These are phyloP conservation scores for Isichthys henryi DNA, from an alignment of 2,113 vertebrate species.

Conservation along the genomic window DNA sequence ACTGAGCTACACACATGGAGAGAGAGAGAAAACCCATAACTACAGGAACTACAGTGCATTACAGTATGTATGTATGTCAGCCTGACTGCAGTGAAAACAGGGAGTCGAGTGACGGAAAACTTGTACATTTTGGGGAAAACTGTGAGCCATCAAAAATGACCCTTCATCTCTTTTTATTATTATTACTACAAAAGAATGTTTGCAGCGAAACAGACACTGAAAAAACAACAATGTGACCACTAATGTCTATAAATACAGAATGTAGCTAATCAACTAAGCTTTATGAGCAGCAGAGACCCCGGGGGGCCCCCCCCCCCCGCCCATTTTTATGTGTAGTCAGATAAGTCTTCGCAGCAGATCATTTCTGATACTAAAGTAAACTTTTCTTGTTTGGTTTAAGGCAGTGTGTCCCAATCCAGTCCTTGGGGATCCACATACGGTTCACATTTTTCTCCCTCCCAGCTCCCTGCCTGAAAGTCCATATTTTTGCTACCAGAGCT, in stretches of 20 bases:
- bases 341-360: not conserved
- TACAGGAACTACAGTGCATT: not conserved
- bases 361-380: not conserved
- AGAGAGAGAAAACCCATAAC: not conserved
- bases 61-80: not conserved
- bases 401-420: not conserved
- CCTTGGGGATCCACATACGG: not conserved
- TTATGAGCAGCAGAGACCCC: not conserved
- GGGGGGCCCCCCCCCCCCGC: too few species aligned
- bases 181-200: not conserved
- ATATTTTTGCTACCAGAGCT: not conserved
- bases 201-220: not conserved
- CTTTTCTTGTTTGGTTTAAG: not conserved
- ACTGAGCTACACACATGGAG: constrained; percentile 69
- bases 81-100: not conserved
- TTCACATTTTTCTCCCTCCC: not conserved
- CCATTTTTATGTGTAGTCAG: not conserved
- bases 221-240: not conserved
- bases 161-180: not conserved
- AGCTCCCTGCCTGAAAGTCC: not conserved
- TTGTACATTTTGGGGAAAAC: not conserved
- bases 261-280: not conserved
- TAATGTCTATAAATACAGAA: not conserved
- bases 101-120: not conserved
- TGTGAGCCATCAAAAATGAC: not conserved